Percentiles rank a stretch among this genome's conserved stretches.
Evolutionary conservation across 2,797 vertebrate species (phyloP).

Genomic region (Lophotriccus pileatus): DNA sequence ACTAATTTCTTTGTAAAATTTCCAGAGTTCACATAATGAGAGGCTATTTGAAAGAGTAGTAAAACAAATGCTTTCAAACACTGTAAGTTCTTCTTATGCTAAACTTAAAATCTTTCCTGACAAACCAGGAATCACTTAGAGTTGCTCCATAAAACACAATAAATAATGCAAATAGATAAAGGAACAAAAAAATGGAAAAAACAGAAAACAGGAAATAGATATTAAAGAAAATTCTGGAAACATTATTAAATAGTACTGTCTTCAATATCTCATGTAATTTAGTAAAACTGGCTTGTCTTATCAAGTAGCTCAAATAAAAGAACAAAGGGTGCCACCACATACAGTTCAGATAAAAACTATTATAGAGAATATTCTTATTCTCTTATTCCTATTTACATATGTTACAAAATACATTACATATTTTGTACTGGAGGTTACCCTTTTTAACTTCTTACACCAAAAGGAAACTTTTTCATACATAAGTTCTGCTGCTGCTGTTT

Average conservation of each 20-base stretch:
- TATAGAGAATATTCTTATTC: not conserved
- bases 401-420: not conserved
- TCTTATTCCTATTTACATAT: not conserved
- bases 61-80: not conserved
- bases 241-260: not conserved
- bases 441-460: not conserved
- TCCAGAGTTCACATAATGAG: not conserved
- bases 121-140: not conserved
- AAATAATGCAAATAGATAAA: not conserved
- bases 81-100: fast-evolving
- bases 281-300: not conserved
- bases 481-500: not conserved
- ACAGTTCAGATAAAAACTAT: not conserved
- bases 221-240: not conserved
- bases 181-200: not conserved
- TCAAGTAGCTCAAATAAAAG: not conserved
- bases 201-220: not conserved
- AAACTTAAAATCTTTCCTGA: not conserved
- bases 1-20: not conserved
- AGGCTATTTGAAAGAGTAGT: not conserved
- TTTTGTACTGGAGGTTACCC: not conserved
- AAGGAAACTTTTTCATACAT: not conserved
- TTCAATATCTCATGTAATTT: not conserved
- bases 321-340: not conserved
- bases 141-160: not conserved